Base-by-base conservation (phyloP, 2,797 vertebrate genomes). In the Myotis findleyi region DNA sequence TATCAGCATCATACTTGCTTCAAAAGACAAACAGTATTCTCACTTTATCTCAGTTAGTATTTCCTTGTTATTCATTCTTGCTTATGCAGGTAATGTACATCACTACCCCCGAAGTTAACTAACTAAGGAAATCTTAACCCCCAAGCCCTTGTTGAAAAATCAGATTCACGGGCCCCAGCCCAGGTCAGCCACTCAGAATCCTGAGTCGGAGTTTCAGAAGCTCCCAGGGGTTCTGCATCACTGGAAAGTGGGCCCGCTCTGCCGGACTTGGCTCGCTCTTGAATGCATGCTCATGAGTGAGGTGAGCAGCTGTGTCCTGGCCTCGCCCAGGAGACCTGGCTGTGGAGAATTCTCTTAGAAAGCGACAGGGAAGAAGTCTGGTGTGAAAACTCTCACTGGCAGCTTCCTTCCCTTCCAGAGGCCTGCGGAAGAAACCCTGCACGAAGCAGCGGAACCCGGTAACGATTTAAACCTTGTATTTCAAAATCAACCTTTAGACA, bases 381-480 rank as follows among this genome's bases (percentile, higher is more conserved):
- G 77, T 55, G 21, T 36, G n/a, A 69, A 59, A 77, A 47, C 36
- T 96, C 85, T 97, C 55, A 92, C 71, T 89, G 53, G 93, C 62
- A 79, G 6, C 79, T 20, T 97, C 97, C 93, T 96, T 97, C 97
- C 96, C 53, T 96, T 97, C 80, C 96, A 99, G 98, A 96, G 97
- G 71, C 98, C 98, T 82, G 97, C 98, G 64, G 98, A 98, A 95
- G 98, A 98, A 21, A 77, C 87, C 51, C 71, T 96, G 53, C 81
- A 72, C 44, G 97, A 98, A 89, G 81, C 89, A 76, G 81, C 96
- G 95, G 98, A 98, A 94, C 96, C 96, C 76, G 98, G 98, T 99
- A 98, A 98, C 84, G 80, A 94, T 36, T 89, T 57, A n/a, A 10
- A 53, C 96, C 49, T 36, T 71, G 84, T 62, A 57, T 79, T 95